Conservation (phyloP, 1,140 invertebrate species). For the Solenopsis fugax region DNA sequence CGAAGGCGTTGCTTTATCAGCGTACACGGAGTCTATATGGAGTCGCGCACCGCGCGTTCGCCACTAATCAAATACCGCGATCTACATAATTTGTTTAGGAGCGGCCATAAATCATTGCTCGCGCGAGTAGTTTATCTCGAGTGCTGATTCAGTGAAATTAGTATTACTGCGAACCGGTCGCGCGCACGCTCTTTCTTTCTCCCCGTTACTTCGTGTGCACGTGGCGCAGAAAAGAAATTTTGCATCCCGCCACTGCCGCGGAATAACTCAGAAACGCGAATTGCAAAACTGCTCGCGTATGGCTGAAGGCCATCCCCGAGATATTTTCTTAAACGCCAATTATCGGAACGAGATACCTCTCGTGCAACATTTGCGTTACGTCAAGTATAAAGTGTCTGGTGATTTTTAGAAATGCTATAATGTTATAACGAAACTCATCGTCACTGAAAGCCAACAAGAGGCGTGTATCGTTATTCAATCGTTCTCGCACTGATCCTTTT, state of each 20-base stretch:
- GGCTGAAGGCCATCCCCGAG: conserved; percentile 15
- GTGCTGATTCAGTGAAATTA: conserved; percentile 71
- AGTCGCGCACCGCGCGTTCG: conserved; percentile 16
- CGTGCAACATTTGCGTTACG: neutral
- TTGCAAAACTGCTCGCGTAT: neutral
- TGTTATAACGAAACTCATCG: neutral
- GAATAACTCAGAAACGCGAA: conserved; percentile 16
- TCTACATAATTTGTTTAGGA: conserved; percentile 77
- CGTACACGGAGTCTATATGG: neutral
- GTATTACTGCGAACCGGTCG: conserved; percentile 27
- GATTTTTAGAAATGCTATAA: neutral
- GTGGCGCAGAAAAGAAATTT: conserved; percentile 19
- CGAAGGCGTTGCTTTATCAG: conserved; percentile 44
- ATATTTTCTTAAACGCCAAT: conserved; percentile 47
- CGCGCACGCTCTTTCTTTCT: conserved; percentile 27
- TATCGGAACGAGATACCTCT: conserved; percentile 5
- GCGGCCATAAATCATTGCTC: conserved; percentile 69
- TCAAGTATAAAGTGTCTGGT: neutral
- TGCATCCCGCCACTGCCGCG: neutral
- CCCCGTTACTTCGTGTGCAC: conserved; percentile 22
- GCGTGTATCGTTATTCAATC: neutral
- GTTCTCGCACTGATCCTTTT: neutral
- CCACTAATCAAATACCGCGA: conserved; percentile 72
- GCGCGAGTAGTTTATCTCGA: conserved; percentile 64
- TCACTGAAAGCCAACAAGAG: neutral